phyloP scores from a whole-genome alignment of 2,797 vertebrate genomes.

The Eospalax fontanierii region DNA sequence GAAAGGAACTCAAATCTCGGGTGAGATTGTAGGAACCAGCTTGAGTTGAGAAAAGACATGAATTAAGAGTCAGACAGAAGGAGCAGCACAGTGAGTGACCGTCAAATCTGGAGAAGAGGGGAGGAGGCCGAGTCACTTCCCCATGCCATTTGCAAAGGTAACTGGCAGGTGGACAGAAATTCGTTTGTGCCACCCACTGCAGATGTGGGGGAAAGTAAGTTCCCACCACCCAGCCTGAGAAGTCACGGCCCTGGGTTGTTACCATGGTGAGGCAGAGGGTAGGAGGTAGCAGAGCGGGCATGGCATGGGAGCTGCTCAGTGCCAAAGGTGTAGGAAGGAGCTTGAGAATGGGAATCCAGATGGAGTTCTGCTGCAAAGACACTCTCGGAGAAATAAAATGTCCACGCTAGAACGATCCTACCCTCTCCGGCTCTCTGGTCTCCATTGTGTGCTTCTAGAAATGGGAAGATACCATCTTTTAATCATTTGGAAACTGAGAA shows the following conservation, averaged over 20 bases:
- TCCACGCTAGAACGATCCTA: neutral
- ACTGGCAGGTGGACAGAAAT: neutral
- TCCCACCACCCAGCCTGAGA: neutral
- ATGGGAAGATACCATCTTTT: conserved; percentile 14
- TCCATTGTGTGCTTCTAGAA: neutral
- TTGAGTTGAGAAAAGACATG: neutral
- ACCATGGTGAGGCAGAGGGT: neutral
- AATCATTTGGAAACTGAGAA: conserved; percentile 58
- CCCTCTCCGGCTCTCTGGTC: neutral
- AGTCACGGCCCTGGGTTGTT: neutral
- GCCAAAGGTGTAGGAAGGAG: neutral
- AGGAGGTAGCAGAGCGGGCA: neutral
- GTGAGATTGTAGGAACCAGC: neutral
- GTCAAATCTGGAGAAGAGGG: neutral
- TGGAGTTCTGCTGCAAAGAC: neutral
- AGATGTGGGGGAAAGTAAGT: neutral
- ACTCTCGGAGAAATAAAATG: conserved; percentile 39
- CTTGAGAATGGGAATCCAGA: neutral
- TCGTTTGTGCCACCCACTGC: neutral
- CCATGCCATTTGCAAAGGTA: neutral
- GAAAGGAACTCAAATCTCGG: neutral
- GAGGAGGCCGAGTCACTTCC: neutral
- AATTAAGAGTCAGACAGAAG: neutral
- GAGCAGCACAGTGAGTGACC: neutral
- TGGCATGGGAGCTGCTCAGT: neutral